Evolutionary conservation across 2,113 vertebrate species (phyloP), one percentile per base, ranked within the genome.

Genomic region (Orycteropus afer): DNA sequence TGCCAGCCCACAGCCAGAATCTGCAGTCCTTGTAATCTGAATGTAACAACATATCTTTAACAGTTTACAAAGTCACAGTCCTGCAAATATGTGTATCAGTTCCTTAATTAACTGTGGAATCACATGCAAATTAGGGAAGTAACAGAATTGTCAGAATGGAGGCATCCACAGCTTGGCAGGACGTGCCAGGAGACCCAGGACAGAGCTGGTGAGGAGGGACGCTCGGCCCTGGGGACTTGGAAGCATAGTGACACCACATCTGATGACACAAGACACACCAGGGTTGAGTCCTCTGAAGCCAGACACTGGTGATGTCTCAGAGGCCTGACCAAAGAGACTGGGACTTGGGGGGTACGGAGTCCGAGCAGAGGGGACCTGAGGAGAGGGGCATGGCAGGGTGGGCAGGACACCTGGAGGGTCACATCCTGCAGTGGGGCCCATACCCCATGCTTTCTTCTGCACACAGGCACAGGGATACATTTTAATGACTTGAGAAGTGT

Each of bases 401-500:
- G n/a, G 20, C 51, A 53, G 51, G 14, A 15, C 51, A 53, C 51
- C 51, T 15, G 17, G 29, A 67, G 23, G 6, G 14, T 23, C 14
- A 11, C 4, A 12, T 42, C 25, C 83, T 18, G 51, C 51, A 0
- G 1, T 20, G 22, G 67, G 22, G 12, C 40, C 59, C 15, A 69
- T 3, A n/a, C 22, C 81, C 40, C 23, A 15, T 0, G 2, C n/a
- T 47, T 40, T 15, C 27, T 22, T n/a, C 45, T 15, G 29, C 57
- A 37, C 17, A 17, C 8, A 23, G 0, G 8, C 23, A 13, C 8
- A 0, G 15, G 13, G 8, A 47, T 1, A 13, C n/a, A 5, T 37
- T 45, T 29, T 15, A 7, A 22, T 1, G 23, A 15, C 22, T 34
- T 61, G 42, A 45, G 7, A 49, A 76, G 17, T 23, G 29, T 3